Conservation (phyloP, 92 coral and sea anemone species). For the Palythoa grandis region DNA sequence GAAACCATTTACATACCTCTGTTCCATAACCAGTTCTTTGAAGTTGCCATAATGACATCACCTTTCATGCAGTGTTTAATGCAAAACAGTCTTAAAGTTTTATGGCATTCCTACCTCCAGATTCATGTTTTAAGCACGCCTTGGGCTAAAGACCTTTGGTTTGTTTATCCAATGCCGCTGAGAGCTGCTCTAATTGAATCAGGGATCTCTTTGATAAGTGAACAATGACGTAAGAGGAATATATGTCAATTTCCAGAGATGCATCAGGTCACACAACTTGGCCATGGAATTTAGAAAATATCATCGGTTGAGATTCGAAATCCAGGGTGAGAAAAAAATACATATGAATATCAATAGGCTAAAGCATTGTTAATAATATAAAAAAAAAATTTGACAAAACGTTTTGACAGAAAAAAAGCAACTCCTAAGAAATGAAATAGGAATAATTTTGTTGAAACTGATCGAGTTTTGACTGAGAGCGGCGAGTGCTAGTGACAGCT, state of each 20-base stretch:
- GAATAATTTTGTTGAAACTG: no score
- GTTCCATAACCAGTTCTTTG: constrained; percentile 38
- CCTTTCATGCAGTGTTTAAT: not conserved
- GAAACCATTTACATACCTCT: not conserved
- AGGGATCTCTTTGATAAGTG: not conserved
- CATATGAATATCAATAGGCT: not conserved
- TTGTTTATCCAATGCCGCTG: not conserved
- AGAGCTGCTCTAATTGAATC: not conserved
- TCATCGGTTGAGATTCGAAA: not conserved
- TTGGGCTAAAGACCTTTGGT: not conserved
- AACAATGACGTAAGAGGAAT: not conserved
- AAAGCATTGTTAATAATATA: not conserved
- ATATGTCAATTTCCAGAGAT: not conserved
- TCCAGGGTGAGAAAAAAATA: not conserved
- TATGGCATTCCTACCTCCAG: not conserved
- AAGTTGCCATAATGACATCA: constrained; percentile 22
- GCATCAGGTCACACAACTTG: not conserved
- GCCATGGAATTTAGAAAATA: not conserved
- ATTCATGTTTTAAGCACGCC: not conserved
- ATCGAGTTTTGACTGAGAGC: not conserved
- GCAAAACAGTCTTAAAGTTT: constrained; percentile 3
- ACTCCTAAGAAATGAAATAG: not conserved
- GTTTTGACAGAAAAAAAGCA: no score
- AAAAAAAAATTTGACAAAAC: no score
- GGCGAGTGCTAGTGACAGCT: not conserved